Base-by-base conservation (phyloP, 2,888 invertebrate genomes). In the Phortica magna region DNA sequence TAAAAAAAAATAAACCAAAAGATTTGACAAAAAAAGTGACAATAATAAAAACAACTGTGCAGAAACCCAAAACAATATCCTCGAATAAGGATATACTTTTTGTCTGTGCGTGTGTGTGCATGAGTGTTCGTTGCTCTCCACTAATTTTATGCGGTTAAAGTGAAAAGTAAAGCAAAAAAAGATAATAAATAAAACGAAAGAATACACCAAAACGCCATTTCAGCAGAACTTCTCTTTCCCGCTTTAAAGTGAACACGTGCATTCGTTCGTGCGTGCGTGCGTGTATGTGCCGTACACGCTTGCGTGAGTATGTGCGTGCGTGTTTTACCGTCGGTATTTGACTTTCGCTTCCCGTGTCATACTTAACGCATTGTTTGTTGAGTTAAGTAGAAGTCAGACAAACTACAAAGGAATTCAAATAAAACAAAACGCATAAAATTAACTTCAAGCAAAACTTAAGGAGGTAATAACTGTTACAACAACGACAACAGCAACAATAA, bases 231-330 rank as follows among this genome's bases (percentile, higher is more conserved):
- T n/a, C 53, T 10, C 12, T n/a, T 53, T 53, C 53, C 53, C 12
- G 53, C 53, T 10, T 53, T 53, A n/a, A n/a, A 14, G 12, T n/a
- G 12, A 53, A 53, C 53, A 53, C 53, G n/a, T n/a, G n/a, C 53
- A 53, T n/a, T 14, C 53, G 53, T 53, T 14, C 78, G 42, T 78
- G 79, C 71, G 77, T 78, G 79, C 71, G 77, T 73, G 71, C 74
- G 31, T 67, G 19, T 14, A 67, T 5, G 42, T 12, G 9, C 14
- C 7, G n/a, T 70, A 48, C 12, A 14, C 70, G 70, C 48, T 48
- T 55, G n/a, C 70, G 31, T 31, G 31, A 72, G 31, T 31, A 14
- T 48, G 17, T n/a, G 64, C 42, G 17, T 22, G 31, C 61, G 31
- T 31, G 31, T 31, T 31, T 31, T 31, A 31, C 31, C 31, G 31